These are phyloP conservation scores for Argentina silus DNA, from an alignment of 2,797 vertebrate species.

Conservation along the genomic window DNA sequence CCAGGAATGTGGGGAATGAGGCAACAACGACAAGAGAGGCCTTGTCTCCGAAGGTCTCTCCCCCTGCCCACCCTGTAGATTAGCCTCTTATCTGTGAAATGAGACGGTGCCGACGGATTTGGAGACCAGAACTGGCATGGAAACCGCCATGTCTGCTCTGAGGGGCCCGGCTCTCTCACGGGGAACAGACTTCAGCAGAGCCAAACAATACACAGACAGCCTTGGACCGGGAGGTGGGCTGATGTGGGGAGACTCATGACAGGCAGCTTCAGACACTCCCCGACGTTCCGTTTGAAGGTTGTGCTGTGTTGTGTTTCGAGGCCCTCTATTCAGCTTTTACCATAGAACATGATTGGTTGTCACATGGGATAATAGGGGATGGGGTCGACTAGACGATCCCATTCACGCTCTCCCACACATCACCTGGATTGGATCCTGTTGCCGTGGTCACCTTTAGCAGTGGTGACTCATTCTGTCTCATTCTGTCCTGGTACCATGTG, in stretches of 20 bases:
- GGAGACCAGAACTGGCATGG: conserved; percentile 70
- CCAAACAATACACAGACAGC: conserved; percentile 55
- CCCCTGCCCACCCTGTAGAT: conserved; percentile 70
- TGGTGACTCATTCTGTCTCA: conserved; percentile 58
- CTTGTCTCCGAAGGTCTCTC: conserved; percentile 68
- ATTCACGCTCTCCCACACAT: conserved; percentile 53
- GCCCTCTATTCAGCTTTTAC: conserved; percentile 18
- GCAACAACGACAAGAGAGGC: conserved; percentile 67
- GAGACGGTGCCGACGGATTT: conserved; percentile 75
- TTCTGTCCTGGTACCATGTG: conserved; percentile 48
- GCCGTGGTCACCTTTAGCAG: conserved; percentile 37
- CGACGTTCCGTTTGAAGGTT: conserved; percentile 48
- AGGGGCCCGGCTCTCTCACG: conserved; percentile 58
- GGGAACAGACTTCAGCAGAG: conserved; percentile 55
- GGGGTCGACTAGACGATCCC: conserved; percentile 38
- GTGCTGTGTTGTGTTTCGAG: conserved; percentile 24
- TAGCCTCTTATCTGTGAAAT: conserved; percentile 79
- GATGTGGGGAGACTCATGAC: conserved; percentile 61
- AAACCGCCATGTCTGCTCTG: conserved; percentile 47
- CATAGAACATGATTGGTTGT: conserved; percentile 41
- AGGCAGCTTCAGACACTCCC: conserved; percentile 54
- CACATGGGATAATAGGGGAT: conserved; percentile 48
- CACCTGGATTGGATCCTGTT: conserved; percentile 54
- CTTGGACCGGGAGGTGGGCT: conserved; percentile 68
- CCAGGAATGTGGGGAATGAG: conserved; percentile 71